Base-by-base conservation (phyloP, 2,888 invertebrate genomes). In the Germaria angustata region DNA sequence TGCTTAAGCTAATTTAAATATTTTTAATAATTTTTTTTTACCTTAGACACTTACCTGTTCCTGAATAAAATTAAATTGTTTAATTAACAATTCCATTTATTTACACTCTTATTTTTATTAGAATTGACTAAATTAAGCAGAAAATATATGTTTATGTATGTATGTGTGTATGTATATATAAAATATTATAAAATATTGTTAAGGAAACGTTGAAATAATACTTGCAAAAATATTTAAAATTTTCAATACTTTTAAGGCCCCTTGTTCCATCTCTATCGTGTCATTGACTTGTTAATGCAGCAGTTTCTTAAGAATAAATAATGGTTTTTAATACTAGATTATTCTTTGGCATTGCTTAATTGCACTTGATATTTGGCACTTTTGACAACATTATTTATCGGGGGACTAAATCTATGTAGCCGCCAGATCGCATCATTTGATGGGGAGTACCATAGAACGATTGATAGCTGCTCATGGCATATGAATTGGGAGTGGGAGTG, bases 391-490 rank as follows among this genome's bases (percentile, higher is more conserved):
- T 24, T 41, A 22, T 83, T 87, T 87, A 91, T 86, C 91, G 90
- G 13, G 91, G 91, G 63, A 91, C 90, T 86, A 91, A 86, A 84
- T 91, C 91, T 49, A 91, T 90, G 49, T 91, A 91, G 61, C 91
- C 90, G 72, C 89, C 89, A 39, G 90, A 88, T 24, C 91, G 87
- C 87, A 91, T 89, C 87, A 91, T 89, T 88, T 91, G 90, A 68
- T 89, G 88, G 71, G 89, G 87, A 20, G 88, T 85, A 2, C 88
- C 87, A 76, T 91, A 90, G 80, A 90, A 91, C 49, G 89, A 86
- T 83, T 91, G 91, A 85, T 91, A 92, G 80, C 89, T 87, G 81
- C 89, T 89, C 86, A 89, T 87, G 66, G 87, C 86, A 61, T 91
- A 91, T 4, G 90, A 88, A 85, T 87, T 87, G 41, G 76, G 75